phyloP scores from a whole-genome alignment of 2,888 invertebrate genomes.

The Thelaira solivaga region DNA sequence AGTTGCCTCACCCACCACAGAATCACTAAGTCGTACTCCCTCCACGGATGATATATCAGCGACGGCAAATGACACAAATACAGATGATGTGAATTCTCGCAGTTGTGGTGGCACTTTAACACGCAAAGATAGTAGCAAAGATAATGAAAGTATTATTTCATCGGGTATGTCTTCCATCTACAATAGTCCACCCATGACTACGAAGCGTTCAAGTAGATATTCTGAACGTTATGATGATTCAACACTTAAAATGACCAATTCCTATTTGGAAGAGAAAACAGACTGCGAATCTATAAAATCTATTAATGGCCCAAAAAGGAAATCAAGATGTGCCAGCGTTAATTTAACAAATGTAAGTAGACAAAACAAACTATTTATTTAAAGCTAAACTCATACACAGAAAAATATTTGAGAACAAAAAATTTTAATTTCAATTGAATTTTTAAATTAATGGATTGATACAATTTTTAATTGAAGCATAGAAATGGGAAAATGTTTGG shows the following conservation, averaged over 20 bases:
- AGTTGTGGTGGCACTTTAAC: constrained; percentile 63
- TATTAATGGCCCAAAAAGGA: constrained; percentile 66
- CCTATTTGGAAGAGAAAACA: constrained; percentile 68
- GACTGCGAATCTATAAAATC: constrained; percentile 72
- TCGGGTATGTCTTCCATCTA: constrained; percentile 75
- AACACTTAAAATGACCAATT: constrained; percentile 71
- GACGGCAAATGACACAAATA: constrained; percentile 40
- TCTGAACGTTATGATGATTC: constrained; percentile 73
- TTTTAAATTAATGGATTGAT: too few relatives aligned
- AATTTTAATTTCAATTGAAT: too few relatives aligned
- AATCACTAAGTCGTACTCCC: constrained; percentile 65
- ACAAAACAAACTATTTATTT: not conserved
- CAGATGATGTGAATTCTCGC: constrained; percentile 7
- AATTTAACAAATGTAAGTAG: constrained; percentile 74
- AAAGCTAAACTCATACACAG: too few relatives aligned
- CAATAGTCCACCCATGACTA: constrained; percentile 72
- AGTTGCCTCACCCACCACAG: constrained; percentile 64
- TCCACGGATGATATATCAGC: constrained; percentile 65
- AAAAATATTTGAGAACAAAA: too few relatives aligned
- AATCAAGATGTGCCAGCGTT: constrained; percentile 69
- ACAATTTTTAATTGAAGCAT: too few relatives aligned
- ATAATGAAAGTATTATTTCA: constrained; percentile 73
- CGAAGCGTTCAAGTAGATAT: constrained; percentile 71
- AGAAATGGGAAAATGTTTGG: not conserved
- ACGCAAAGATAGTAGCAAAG: constrained; percentile 72